Evolutionary conservation across 2,113 vertebrate genomes (phyloP).

Genomic region (Zosterops hypoxanthus): DNA sequence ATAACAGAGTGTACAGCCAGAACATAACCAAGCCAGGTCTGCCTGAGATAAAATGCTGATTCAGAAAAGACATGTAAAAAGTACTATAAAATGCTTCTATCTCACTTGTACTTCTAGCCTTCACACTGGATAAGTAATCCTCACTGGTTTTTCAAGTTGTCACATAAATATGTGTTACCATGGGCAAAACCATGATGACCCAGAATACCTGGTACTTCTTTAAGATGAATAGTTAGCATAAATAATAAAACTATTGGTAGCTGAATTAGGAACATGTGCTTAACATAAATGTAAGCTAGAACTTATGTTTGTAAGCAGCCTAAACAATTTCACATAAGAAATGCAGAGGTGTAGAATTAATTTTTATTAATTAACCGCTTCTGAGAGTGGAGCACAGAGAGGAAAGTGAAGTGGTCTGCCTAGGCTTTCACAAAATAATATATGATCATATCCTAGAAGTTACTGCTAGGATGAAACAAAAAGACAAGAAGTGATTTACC

Average conservation of each 20-base stretch:
- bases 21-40: neutral
- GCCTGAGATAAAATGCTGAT: neutral
- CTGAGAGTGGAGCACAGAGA: neutral
- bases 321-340: neutral
- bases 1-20: neutral
- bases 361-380: neutral
- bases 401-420: neutral
- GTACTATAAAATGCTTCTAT: neutral
- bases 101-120: neutral
- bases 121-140: neutral
- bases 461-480: neutral
- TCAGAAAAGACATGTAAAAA: neutral
- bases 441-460: neutral
- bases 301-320: neutral
- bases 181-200: neutral
- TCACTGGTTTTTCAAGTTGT: neutral
- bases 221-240: neutral
- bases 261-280: neutral
- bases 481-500: neutral
- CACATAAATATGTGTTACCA: neutral
- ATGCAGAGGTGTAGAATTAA: neutral
- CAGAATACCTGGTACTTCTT: neutral
- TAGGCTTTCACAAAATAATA: neutral
- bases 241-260: neutral
- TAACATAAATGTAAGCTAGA: neutral